These are phyloP conservation scores for Hesperophylax magnus DNA, from an alignment of 1,140 invertebrate genomes.

Conservation along the genomic window DNA sequence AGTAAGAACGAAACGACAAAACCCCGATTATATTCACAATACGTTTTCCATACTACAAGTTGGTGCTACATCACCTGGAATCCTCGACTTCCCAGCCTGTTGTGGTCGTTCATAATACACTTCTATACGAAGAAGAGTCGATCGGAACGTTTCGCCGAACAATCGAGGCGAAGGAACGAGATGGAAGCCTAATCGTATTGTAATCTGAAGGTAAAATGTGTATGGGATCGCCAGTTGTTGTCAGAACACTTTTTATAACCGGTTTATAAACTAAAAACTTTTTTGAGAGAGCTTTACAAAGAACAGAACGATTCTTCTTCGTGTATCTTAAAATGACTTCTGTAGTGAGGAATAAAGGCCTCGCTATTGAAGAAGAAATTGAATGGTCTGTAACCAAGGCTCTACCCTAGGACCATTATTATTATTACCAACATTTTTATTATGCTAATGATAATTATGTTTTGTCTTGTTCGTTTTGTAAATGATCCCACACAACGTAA, in stretches of 20 bases:
- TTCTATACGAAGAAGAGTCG: too few relatives aligned
- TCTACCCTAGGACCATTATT: not conserved
- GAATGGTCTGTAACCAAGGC: not conserved
- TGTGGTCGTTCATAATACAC: not conserved
- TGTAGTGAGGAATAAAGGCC: constrained; percentile 27
- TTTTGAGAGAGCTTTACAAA: constrained; percentile 50
- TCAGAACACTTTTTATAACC: constrained; percentile 54
- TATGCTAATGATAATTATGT: constrained; percentile 38
- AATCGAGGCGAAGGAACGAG: not conserved
- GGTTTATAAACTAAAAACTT: constrained; percentile 54
- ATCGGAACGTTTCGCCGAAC: too few relatives aligned
- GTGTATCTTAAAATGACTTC: constrained; percentile 35
- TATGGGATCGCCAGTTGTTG: not conserved
- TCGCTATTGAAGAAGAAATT: constrained; percentile 18
- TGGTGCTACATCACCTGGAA: constrained; percentile 44
- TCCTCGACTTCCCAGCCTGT: not conserved
- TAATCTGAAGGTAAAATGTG: not conserved
- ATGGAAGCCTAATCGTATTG: not conserved
- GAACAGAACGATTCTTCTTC: constrained; percentile 43
- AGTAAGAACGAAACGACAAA: constrained; percentile 45
- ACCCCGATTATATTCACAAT: constrained; percentile 47
- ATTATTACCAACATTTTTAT: constrained; percentile 28
- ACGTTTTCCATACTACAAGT: constrained; percentile 47
- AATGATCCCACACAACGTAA: constrained; percentile 16
- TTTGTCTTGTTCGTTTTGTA: constrained; percentile 8